A percentile compares a stretch with the other conserved stretches of the same genome.
phyloP scores from a whole-genome alignment of 2,797 vertebrate genomes.

The Muscicapa striata region DNA sequence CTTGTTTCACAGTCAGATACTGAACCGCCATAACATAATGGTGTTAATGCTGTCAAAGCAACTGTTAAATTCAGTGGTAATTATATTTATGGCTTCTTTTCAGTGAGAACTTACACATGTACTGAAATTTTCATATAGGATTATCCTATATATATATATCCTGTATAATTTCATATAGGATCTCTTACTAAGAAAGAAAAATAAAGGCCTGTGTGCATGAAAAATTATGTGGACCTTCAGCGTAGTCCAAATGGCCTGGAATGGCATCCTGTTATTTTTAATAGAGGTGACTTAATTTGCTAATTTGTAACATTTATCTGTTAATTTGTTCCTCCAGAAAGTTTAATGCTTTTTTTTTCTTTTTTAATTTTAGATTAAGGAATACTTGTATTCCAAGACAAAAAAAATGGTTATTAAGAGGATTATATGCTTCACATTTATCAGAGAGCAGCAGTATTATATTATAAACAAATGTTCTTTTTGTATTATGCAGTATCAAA shows the following conservation, averaged over 20 bases:
- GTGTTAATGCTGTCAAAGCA: background rate
- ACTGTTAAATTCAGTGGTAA: background rate
- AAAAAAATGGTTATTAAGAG: background rate
- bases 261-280: background rate
- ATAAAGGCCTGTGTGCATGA: background rate
- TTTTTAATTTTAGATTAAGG: background rate
- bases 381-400: background rate
- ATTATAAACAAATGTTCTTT: background rate
- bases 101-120: background rate
- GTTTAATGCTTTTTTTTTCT: background rate
- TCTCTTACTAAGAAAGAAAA: background rate
- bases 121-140: background rate
- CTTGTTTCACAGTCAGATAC: background rate
- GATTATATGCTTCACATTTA: background rate
- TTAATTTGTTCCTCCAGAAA: background rate
- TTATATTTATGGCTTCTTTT: background rate
- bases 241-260: background rate
- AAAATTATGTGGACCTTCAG: background rate
- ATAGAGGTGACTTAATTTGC: background rate
- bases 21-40: background rate
- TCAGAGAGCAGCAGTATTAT: background rate
- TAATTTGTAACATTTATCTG: background rate
- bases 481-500: background rate
- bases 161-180: background rate
- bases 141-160: background rate